A percentile compares a stretch with the other conserved stretches of the same genome.
Conservation (phyloP, 2,797 vertebrate genomes). For the Arnoldichthys spilopterus region DNA sequence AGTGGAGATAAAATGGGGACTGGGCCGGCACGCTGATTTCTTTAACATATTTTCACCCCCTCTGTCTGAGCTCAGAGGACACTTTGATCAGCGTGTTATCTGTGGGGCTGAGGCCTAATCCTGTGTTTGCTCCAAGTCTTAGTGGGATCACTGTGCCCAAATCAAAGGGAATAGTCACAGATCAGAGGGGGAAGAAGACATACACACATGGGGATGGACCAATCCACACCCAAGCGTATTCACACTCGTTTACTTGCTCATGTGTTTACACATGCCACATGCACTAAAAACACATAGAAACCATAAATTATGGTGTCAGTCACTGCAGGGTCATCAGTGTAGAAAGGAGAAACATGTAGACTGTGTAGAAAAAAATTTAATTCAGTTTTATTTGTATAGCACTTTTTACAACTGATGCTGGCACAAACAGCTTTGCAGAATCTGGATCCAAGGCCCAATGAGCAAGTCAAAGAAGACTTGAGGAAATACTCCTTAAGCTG, state of each 20-base stretch:
- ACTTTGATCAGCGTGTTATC: conserved; percentile 84
- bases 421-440: no score
- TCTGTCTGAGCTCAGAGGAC: conserved; percentile 72
- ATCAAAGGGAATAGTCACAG: conserved; percentile 79
- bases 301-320: neutral
- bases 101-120: conserved; percentile 80
- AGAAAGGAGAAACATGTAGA: neutral
- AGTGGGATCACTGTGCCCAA: conserved; percentile 78
- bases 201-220: conserved; percentile 47
- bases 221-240: conserved; percentile 34
- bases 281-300: conserved; percentile 11
- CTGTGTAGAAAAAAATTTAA: no score
- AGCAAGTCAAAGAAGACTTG: no score
- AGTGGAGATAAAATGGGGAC: conserved; percentile 62
- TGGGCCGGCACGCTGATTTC: conserved; percentile 63
- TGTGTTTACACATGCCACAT: conserved; percentile 51
- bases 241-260: conserved; percentile 9
- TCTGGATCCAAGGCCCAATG: no score
- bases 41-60: conserved; percentile 76
- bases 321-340: neutral
- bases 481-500: no score
- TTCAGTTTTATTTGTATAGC: no score
- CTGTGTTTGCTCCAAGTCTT: conserved; percentile 81
- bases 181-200: conserved; percentile 71
- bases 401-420: no score